A percentile compares a stretch with the other conserved stretches of the same genome.
These are phyloP conservation scores for Ctenochaetus hawaiiensis DNA, from an alignment of 2,797 vertebrate genomes.

Conservation along the genomic window DNA sequence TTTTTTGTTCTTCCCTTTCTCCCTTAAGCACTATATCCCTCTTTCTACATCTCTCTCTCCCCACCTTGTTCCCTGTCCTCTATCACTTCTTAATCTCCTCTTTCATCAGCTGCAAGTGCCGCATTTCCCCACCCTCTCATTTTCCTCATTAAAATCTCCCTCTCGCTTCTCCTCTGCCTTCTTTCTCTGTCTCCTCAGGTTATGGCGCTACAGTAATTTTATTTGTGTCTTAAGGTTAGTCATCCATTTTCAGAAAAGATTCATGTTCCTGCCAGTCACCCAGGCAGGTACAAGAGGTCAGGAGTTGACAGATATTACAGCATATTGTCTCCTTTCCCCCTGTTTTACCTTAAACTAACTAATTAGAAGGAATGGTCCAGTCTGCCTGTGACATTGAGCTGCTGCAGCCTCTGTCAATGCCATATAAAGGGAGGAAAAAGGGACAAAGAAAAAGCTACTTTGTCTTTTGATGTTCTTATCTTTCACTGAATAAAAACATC, in stretches of 20 bases:
- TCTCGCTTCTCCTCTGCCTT: conserved; percentile 20
- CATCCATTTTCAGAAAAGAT: conserved; percentile 30
- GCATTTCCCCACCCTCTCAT: conserved; percentile 38
- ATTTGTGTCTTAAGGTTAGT: conserved; percentile 37
- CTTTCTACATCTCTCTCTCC: conserved; percentile 23
- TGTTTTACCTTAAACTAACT: conserved; percentile 70
- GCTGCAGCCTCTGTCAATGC: conserved; percentile 58
- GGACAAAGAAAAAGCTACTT: conserved; percentile 14
- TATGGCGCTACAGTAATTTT: conserved; percentile 18
- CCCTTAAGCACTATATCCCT: conserved; percentile 45
- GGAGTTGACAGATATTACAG: conserved; percentile 41
- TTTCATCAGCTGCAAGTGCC: conserved; percentile 57
- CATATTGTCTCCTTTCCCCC: conserved; percentile 63
- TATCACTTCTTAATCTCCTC: conserved; percentile 58
- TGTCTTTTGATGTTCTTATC: conserved; percentile 25
- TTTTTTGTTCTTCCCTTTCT: conserved; percentile 46
- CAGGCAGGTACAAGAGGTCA: conserved; percentile 58
- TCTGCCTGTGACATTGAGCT: conserved; percentile 70
- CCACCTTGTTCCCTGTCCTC: conserved; percentile 23
- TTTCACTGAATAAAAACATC: conserved; percentile 1
- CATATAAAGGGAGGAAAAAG: conserved; percentile 17
- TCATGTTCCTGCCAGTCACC: conserved; percentile 21
- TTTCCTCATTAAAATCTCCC: conserved; percentile 64
- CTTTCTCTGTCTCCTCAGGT: conserved; percentile 36
- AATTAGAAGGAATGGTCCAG: conserved; percentile 74